Conservation (phyloP, 2,113 vertebrate genomes). For the Prolemur simus region DNA sequence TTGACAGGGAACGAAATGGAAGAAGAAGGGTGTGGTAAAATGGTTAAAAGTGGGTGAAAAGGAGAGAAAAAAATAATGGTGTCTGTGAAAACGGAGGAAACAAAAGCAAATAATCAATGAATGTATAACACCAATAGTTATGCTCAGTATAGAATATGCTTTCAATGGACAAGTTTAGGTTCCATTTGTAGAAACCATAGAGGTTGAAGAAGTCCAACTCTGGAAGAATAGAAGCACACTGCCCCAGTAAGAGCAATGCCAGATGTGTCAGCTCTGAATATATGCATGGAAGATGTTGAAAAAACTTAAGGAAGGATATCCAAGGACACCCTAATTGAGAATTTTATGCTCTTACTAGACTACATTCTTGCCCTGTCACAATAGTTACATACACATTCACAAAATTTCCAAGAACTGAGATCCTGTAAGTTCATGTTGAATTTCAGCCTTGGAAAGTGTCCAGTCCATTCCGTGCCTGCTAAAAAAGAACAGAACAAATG, state of each 20-base stretch:
- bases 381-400: conserved; percentile 75
- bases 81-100: not conserved
- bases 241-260: not conserved
- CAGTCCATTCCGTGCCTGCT: conserved; percentile 48
- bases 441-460: conserved; percentile 66
- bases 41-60: not conserved
- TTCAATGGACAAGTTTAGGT: not conserved
- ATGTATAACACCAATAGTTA: not conserved
- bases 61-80: not conserved
- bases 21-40: not conserved
- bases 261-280: conserved; percentile 10
- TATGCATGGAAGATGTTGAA: not conserved
- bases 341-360: conserved; percentile 43
- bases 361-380: conserved; percentile 66
- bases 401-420: conserved; percentile 72
- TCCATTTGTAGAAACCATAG: not conserved
- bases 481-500: conserved; percentile 48
- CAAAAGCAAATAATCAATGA: not conserved
- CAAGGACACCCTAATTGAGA: conserved; percentile 50
- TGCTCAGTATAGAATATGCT: not conserved
- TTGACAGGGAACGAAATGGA: not conserved
- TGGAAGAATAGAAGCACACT: not conserved
- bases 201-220: not conserved
- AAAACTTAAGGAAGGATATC: conserved; percentile 17
- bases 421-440: conserved; percentile 57